Base-by-base conservation (phyloP, 2,113 vertebrate species). In the Phyllopteryx taeniolatus region DNA sequence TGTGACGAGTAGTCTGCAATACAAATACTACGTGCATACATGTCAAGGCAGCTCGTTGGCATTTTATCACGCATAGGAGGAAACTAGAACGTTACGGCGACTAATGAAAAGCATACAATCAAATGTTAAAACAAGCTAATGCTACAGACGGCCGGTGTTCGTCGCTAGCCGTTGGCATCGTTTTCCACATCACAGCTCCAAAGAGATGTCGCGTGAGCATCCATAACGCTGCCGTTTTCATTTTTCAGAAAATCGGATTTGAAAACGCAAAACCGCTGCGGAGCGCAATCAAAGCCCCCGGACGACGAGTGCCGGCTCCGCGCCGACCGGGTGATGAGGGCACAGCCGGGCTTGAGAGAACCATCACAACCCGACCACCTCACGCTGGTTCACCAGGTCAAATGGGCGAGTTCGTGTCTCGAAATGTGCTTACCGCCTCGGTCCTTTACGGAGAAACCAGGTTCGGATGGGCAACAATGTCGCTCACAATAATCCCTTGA, bases 401-500 rank as follows among this genome's bases (percentile, higher is more conserved):
- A 63, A n/a, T 22, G 13, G 27, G 27, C 35, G 4, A 19, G 47
- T 51, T 51, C 1, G 15, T 15, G 4, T 51, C 17, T 51, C 4
- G 60, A 67, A 62, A 15, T 0, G 8, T 63, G 79, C 90, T 88
- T 68, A 92, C 91, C 89, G 75, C 46, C 42, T 70, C 43, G 74
- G 71, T 56, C 79, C 61, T 79, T 63, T n/a, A 70, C 72, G 62
- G 74, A 76, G 85, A 89, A 89, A 79, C 72, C 0, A 20, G 49
- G 4, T 68, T 39, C 3, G 39, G 67, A 3, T 44, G 10, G 20
- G 63, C n/a, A 3, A 49, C 3, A 17, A 49, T 20, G 81, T 39
- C 53, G 61, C 71, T 2, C 27, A 54, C 75, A 82, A 79, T 90
- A 91, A 90, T 91, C 89, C 91, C 70, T 74, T 62, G 81, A 42